Base-by-base conservation (phyloP, 2,113 vertebrate genomes). In the Hippoglossus stenolepis region DNA sequence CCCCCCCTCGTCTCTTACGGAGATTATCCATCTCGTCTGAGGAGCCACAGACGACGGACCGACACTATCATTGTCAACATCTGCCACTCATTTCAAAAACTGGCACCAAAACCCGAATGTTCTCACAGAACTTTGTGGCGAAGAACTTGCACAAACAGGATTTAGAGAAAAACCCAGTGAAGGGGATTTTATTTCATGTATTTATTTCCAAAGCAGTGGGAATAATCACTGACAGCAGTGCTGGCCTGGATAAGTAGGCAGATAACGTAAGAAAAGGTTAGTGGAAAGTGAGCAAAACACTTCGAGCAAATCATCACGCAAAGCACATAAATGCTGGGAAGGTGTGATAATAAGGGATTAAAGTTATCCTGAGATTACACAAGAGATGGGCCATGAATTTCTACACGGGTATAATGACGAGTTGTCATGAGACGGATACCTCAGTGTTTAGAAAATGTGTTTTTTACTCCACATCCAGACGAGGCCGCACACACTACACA, bases 361-460 rank as follows among this genome's bases (percentile, higher is more conserved):
- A 63, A 62, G 24, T 45, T 70, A 88, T 88, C 76, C 70, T 76
- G 79, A 80, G 80, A 82, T 82, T 82, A 86, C 73, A 87, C 24
- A 14, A 73, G 54, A 79, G 69, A 75, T 51, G 26, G 28, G 17
- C 63, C 45, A 2, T 56, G 64, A 65, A 67, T 54, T 69, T 68
- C 75, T 71, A 73, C 77, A 75, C 2, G 70, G 58, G 18, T 56
- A 35, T 74, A 80, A 87, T 71, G 56, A 69, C 3, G 35, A 62
- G 65, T 59, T 80, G 67, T 70, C 11, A 18, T 24, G 40, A 24
- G 60, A 24, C 68, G 68, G 51, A 77, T 18, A 53, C 35, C 45
- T 73, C 65, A 3, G 24, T 20, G 14, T 65, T 53, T 66, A 63
- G 47, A 75, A 63, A 60, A 71, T n/a, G 17, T 31, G 54, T 68